Conservation (phyloP, 1,140 invertebrate species). For the Trichogramma pretiosum region DNA sequence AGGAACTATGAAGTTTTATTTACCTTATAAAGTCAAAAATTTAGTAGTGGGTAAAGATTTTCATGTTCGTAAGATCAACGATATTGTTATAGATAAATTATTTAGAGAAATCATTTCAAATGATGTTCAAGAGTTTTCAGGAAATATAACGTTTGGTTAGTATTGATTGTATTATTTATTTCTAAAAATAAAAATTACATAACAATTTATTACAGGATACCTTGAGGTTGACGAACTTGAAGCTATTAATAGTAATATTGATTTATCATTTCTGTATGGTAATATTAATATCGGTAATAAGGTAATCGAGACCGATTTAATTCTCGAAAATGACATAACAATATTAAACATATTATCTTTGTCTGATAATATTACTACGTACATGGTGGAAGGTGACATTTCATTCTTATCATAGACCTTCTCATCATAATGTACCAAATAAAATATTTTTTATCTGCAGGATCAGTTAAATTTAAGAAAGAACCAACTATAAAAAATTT, state of each 20-base stretch:
- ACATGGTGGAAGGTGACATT: constrained; percentile 1
- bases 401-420: no score
- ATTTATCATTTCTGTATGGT: not conserved
- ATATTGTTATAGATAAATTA: constrained; percentile 22
- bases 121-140: not conserved
- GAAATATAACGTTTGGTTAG: not conserved
- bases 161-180: no score
- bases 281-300: constrained; percentile 3
- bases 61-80: constrained; percentile 22
- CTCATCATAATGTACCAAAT: constrained; percentile 4
- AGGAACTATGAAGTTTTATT: constrained; percentile 14
- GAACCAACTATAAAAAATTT: constrained; percentile 27
- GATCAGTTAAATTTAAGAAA: constrained; percentile 22
- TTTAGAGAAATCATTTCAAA: constrained; percentile 18
- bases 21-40: constrained; percentile 19
- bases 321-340: constrained; percentile 14
- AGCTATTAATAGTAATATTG: not conserved
- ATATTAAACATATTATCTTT: constrained; percentile 2
- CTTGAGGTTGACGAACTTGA: not conserved
- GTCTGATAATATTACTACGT: not conserved
- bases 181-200: not conserved
- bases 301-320: not conserved
- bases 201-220: not conserved
- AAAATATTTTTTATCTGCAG: constrained; percentile 13
- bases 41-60: constrained; percentile 20